These are phyloP conservation scores for Harpalus rufipes DNA, from an alignment of 2,888 invertebrate genomes.

Conservation along the genomic window DNA sequence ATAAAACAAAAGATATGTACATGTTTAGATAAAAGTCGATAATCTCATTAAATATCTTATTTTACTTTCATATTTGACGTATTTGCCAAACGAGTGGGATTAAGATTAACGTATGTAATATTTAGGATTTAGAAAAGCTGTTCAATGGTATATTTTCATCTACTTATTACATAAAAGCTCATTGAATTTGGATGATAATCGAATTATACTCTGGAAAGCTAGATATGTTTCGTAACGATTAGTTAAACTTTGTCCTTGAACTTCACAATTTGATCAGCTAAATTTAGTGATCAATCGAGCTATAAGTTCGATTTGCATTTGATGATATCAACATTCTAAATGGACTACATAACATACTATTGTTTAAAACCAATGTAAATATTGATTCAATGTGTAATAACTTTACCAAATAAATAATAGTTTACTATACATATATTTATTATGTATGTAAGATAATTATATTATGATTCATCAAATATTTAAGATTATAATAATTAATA, in stretches of 20 bases:
- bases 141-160: neutral
- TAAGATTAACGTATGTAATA: constrained; percentile 11
- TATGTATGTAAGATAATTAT: constrained; percentile 20
- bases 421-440: constrained; percentile 38
- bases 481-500: constrained; percentile 22
- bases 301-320: constrained; percentile 38
- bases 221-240: constrained; percentile 55
- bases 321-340: constrained; percentile 35
- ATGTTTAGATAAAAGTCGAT: constrained; percentile 44
- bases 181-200: neutral
- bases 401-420: neutral
- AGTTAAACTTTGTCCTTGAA: constrained; percentile 54
- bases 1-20: constrained; percentile 6
- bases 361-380: constrained; percentile 49
- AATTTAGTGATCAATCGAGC: constrained; percentile 45
- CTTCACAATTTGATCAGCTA: constrained; percentile 57
- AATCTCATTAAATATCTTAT: constrained; percentile 34
- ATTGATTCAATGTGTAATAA: constrained; percentile 36
- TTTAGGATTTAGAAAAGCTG: neutral
- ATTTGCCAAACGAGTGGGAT: constrained; percentile 39
- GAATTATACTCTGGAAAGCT: neutral
- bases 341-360: constrained; percentile 19
- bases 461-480: constrained; percentile 4
- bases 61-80: constrained; percentile 9
- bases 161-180: neutral